Evolutionary conservation across 2,797 vertebrate species (phyloP).

Genomic region (Phoeniculus purpureus): DNA sequence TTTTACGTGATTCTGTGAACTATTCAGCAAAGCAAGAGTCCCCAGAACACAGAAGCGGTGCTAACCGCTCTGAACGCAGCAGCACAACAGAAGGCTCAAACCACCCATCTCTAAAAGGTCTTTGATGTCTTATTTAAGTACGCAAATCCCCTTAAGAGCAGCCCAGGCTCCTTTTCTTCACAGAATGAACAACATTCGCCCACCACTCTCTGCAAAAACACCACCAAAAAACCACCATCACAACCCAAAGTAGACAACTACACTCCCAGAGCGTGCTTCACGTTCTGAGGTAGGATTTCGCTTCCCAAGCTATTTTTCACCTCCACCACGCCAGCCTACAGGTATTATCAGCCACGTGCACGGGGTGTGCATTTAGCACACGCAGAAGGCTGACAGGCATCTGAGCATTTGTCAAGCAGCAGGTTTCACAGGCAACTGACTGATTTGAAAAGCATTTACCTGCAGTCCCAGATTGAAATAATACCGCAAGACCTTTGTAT

Average conservation of each 20-base stretch:
- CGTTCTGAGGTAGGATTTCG: not conserved
- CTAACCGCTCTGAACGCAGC: not conserved
- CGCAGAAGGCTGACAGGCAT: not conserved
- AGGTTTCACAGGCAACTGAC: not conserved
- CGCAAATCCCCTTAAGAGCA: not conserved
- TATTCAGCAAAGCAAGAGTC: not conserved
- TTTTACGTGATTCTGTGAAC: not conserved
- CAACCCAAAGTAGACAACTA: not conserved
- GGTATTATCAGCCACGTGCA: not conserved
- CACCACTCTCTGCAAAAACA: not conserved
- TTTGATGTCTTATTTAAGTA: not conserved
- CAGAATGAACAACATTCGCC: not conserved
- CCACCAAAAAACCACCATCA: not conserved
- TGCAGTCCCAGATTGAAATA: slow-evolving; percentile 96
- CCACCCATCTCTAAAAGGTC: not conserved
- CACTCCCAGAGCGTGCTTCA: not conserved
- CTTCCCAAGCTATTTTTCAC: not conserved
- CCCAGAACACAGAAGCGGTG: not conserved
- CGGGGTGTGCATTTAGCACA: not conserved
- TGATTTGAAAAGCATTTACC: slow-evolving; percentile 77
- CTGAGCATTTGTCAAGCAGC: not conserved
- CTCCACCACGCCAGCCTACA: not conserved
- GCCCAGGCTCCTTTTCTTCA: not conserved
- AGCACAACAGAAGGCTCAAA: not conserved
- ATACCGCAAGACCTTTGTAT: slow-evolving; percentile 92